Evolutionary conservation across 2,113 vertebrate genomes (phyloP).

Genomic region (Eulacestoma nigropectus): DNA sequence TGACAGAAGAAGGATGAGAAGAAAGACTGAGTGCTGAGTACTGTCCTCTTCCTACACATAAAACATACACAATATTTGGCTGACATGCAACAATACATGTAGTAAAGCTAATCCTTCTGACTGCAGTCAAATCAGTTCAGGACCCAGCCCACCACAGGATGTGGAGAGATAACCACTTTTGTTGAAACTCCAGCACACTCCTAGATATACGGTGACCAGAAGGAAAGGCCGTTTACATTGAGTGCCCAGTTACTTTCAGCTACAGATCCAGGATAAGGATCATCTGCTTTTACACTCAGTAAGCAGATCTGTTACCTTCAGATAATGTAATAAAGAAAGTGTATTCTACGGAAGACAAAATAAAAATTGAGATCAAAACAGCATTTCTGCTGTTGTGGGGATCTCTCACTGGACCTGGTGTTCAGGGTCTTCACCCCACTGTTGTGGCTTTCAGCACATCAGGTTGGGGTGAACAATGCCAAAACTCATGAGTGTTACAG

Average conservation of each 20-base stretch:
- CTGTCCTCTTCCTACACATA: not conserved
- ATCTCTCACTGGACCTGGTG: not conserved
- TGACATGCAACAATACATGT: not conserved
- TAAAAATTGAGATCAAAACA: not conserved
- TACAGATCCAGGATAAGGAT: not conserved
- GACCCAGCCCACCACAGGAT: not conserved
- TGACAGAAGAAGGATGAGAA: not conserved
- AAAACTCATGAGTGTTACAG: fast-evolving
- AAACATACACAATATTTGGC: not conserved
- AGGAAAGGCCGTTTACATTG: not conserved
- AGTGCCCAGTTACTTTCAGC: not conserved
- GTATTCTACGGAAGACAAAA: not conserved
- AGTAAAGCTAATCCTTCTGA: not conserved
- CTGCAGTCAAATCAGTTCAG: not conserved
- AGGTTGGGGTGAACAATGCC: not conserved
- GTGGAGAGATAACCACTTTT: not conserved
- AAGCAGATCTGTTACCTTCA: not conserved
- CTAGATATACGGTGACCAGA: not conserved
- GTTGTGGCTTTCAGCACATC: not conserved
- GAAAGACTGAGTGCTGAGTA: not conserved
- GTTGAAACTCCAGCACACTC: not conserved
- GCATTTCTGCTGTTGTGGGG: not conserved
- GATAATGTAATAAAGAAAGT: not conserved
- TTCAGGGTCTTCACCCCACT: not conserved
- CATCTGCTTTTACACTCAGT: not conserved